These are phyloP conservation scores for Coreius guichenoti DNA, from an alignment of 2,797 vertebrate genomes.

Conservation along the genomic window DNA sequence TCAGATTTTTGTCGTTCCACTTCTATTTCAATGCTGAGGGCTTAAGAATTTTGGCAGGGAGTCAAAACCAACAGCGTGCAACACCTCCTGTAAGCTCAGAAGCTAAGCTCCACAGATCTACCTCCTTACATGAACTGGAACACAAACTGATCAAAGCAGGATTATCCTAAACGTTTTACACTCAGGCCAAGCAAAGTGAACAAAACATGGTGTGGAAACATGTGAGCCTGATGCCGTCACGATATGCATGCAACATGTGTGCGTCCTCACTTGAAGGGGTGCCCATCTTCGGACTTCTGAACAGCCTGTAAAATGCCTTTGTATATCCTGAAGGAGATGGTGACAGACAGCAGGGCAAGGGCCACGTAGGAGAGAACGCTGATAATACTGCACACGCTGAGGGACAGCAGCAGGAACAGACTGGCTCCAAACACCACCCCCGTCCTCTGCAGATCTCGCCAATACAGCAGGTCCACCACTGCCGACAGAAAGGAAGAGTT, in stretches of 20 bases:
- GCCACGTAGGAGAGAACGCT: slow-evolving; percentile 86
- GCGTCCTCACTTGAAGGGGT: slow-evolving; percentile 83
- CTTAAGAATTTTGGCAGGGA: not conserved
- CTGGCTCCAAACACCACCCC: slow-evolving; percentile 86
- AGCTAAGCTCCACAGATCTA: slow-evolving; percentile 39
- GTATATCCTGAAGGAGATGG: slow-evolving; percentile 89
- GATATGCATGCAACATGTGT: not conserved
- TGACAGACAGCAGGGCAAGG: slow-evolving; percentile 85
- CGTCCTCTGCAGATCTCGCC: slow-evolving; percentile 88
- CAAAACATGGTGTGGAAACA: not conserved
- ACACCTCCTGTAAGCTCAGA: slow-evolving; percentile 30
- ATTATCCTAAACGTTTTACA: slow-evolving; percentile 34
- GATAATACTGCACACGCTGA: slow-evolving; percentile 88
- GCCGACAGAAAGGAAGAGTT: not conserved
- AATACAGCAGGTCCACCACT: slow-evolving; percentile 89
- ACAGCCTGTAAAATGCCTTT: slow-evolving; percentile 88
- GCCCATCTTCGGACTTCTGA: slow-evolving; percentile 86
- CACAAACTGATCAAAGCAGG: slow-evolving; percentile 44
- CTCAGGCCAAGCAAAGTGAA: not conserved
- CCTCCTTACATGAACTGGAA: slow-evolving; percentile 29
- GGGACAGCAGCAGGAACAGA: slow-evolving; percentile 85
- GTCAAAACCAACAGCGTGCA: not conserved
- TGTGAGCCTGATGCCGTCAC: not conserved
- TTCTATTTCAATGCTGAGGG: not conserved
- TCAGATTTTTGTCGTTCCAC: not conserved